A percentile compares a stretch with the other conserved stretches of the same genome.
Conservation (phyloP, 2,888 invertebrate genomes). For the Bombylius discolor region DNA sequence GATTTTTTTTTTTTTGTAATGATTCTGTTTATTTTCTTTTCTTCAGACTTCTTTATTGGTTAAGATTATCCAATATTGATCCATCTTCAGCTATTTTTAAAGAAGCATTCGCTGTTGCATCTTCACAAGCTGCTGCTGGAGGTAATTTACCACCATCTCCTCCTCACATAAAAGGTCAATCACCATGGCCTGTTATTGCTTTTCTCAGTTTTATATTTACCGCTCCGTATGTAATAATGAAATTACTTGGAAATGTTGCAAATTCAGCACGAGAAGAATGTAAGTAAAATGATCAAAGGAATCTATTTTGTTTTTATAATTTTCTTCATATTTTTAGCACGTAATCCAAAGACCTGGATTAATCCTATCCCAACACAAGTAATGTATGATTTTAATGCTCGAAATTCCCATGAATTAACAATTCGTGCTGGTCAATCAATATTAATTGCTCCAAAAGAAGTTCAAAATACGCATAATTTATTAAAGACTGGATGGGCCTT, state of each 20-base stretch:
- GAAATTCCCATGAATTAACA: constrained; percentile 60
- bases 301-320: not conserved
- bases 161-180: constrained; percentile 31
- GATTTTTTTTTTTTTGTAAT: not conserved
- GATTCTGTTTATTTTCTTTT: not conserved
- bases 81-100: constrained; percentile 35
- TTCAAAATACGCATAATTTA: constrained; percentile 53
- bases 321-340: constrained; percentile 35
- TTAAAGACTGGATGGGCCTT: constrained; percentile 57
- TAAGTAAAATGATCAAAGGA: constrained; percentile 29
- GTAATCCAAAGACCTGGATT: constrained; percentile 57
- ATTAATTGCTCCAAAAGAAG: constrained; percentile 66
- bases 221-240: constrained; percentile 84
- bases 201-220: constrained; percentile 82
- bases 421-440: constrained; percentile 65
- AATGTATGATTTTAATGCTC: constrained; percentile 61
- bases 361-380: constrained; percentile 53
- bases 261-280: constrained; percentile 46
- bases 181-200: constrained; percentile 78
- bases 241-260: constrained; percentile 50
- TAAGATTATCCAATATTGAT: constrained; percentile 31
- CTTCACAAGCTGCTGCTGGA: constrained; percentile 30
- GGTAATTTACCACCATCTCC: constrained; percentile 33
- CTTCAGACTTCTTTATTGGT: constrained; percentile 29
- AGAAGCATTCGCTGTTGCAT: constrained; percentile 37